Percentiles rank a stretch among this genome's conserved stretches.
These are phyloP conservation scores for Pachliopta kotzebuea DNA, from an alignment of 2,888 invertebrate genomes.

Conservation along the genomic window DNA sequence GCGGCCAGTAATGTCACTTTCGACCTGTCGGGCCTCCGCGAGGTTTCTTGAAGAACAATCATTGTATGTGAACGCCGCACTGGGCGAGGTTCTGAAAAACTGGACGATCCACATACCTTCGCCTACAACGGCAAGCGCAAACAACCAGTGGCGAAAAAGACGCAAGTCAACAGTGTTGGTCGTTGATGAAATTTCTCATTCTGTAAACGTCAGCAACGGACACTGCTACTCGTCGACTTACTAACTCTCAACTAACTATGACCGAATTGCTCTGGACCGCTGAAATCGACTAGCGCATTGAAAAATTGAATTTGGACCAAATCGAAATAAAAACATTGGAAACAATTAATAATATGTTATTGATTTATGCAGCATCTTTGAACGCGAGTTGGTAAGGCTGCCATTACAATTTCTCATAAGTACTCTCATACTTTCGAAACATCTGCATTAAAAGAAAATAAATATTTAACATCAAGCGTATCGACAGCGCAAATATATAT, in stretches of 20 bases:
- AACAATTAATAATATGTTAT: not conserved
- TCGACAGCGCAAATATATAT: conserved; percentile 8
- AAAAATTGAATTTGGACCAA: conserved; percentile 50
- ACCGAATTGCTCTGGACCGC: conserved; percentile 59
- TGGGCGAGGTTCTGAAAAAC: conserved; percentile 80
- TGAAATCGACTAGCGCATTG: conserved; percentile 50
- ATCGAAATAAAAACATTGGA: not conserved
- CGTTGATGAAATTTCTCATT: conserved; percentile 71
- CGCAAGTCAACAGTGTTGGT: conserved; percentile 66
- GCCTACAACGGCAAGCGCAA: conserved; percentile 76
- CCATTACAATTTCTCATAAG: conserved; percentile 49
- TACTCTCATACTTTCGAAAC: conserved; percentile 10
- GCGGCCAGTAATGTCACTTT: conserved; percentile 71
- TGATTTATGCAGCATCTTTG: conserved; percentile 50
- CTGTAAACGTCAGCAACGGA: conserved; percentile 77
- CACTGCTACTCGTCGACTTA: conserved; percentile 63
- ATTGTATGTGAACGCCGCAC: conserved; percentile 72
- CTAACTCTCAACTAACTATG: conserved; percentile 50
- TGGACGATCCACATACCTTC: conserved; percentile 81
- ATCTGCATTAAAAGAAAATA: not conserved
- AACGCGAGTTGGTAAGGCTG: conserved; percentile 62
- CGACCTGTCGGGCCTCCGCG: conserved; percentile 70
- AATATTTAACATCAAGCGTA: conserved; percentile 13
- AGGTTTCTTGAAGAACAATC: conserved; percentile 54
- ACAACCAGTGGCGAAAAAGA: conserved; percentile 64